Base-by-base conservation (phyloP, 1,140 invertebrate species). In the Drosophila baimaii region DNA sequence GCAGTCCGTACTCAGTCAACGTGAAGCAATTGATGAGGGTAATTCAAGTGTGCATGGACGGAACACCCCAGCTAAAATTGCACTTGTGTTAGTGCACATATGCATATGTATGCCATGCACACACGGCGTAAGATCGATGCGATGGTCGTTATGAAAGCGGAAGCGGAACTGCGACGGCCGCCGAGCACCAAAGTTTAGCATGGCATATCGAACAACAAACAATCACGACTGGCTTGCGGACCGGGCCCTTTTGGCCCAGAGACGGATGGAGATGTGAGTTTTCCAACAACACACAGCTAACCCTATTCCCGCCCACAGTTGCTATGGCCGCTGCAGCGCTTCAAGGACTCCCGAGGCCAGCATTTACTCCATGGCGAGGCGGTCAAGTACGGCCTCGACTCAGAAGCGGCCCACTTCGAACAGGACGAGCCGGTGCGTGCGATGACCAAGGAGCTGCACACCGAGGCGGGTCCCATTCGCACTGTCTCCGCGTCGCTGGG, bases 271-370 rank as follows among this genome's bases (percentile, higher is more conserved):
- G 17, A 43, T 43, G 55, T 31, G 52, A 37, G 27, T 58, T 59
- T 68, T 35, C n/a, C 19, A 44, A 43, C 29, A 46, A 58, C 31
- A 58, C 31, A 43, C 70, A 69, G 37, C 65, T 37, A 84, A 57
- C 52, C 46, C 47, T 56, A 51, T 17, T 59, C 23, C 44, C 61
- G 12, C 25, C 33, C 49, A 69, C 74, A 96, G 95, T 93, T 94
- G 91, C 93, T 95, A 79, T 95, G 94, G 95, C 95, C 94, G 91
- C 95, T 95, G 89, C 95, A 95, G 94, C 94, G 93, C 51, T 94
- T 95, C 69, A 93, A 93, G 61, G 95, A 94, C 78, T 95, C 94
- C 1, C 93, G 91, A 89, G 95, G 93, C 21, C 93, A 94, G 76
- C 93, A 93, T 23, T 91, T 93, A 91, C 91, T 94, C 49, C 85